Base-by-base conservation (phyloP, 1,140 invertebrate species). In the Heliconius congener region DNA sequence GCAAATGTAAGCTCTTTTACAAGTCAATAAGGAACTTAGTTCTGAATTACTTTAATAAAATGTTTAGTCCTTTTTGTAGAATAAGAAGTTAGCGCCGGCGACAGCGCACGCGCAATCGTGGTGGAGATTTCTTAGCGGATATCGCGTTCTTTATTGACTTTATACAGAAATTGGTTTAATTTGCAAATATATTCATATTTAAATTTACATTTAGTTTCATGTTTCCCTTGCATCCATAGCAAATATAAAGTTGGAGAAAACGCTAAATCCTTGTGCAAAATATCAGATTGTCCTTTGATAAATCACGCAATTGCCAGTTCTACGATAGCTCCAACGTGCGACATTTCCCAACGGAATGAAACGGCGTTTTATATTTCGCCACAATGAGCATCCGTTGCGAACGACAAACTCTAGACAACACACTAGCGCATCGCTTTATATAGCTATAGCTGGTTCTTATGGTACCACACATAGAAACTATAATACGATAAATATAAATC, bases 51-150 rank as follows among this genome's bases (percentile, higher is more conserved):
- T 30, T 46, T 70, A 19, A 71, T 50, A 50, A 30, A 73, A 66
- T 71, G 50, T 82, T 77, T 72, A 73, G 74, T 73, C 76, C 74
- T 82, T 78, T 75, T 81, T 27, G 66, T 76, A 73, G 77, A 82
- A 74, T 74, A 77, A 50, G 57, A 76, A 39, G 78, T 82, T 81
- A 86, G 83, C 84, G 84, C 84, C 84, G 81, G 86, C 85, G 86
- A 86, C 83, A 84, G 71, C 79, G 73, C 76, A 82, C 79, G 57
- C 66, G 76, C 81, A 78, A 82, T 83, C 81, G 81, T 76, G 78
- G 75, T 80, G 23, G 57, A 79, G 78, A 82, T 82, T 82, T 82
- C 78, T 74, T 60, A 74, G 78, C 75, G 52, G 81, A 82, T 77
- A 79, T 50, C 74, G 27, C 73, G 30, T 81, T 55, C 39, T 79